Conservation (phyloP, 1,140 invertebrate genomes). For the Musca vetustissima region DNA sequence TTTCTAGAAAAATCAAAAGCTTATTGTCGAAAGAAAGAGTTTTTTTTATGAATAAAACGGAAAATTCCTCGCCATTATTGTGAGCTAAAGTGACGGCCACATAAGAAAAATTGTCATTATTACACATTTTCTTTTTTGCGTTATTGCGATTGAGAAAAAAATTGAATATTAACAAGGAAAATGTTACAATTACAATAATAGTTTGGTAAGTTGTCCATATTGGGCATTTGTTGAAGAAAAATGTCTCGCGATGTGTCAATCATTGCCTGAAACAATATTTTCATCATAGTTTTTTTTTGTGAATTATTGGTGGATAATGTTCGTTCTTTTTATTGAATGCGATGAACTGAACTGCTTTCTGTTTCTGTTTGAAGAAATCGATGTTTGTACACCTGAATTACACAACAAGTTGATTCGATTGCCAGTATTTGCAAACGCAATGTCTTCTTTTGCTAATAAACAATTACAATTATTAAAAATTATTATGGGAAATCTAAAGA, state of each 20-base stretch:
- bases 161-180: slow-evolving; percentile 14
- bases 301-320: no score
- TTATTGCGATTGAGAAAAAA: slow-evolving; percentile 1
- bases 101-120: slow-evolving; percentile 7
- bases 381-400: no score
- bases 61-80: neutral
- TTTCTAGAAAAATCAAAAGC: slow-evolving; percentile 6
- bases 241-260: neutral
- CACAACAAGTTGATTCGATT: no score
- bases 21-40: neutral
- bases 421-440: no score
- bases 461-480: no score
- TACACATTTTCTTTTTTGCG: slow-evolving; percentile 17
- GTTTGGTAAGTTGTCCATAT: neutral
- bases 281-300: no score
- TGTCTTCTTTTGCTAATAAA: no score
- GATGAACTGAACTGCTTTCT: no score
- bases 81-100: neutral
- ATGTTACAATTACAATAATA: slow-evolving; percentile 6
- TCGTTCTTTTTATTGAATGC: no score
- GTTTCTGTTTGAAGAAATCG: no score
- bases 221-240: neutral
- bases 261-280: neutral
- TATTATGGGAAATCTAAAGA: no score
- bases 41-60: neutral